Percentiles rank a stretch among this genome's conserved stretches.
Conservation (phyloP, 2,888 invertebrate species). For the Dione vanillae region DNA sequence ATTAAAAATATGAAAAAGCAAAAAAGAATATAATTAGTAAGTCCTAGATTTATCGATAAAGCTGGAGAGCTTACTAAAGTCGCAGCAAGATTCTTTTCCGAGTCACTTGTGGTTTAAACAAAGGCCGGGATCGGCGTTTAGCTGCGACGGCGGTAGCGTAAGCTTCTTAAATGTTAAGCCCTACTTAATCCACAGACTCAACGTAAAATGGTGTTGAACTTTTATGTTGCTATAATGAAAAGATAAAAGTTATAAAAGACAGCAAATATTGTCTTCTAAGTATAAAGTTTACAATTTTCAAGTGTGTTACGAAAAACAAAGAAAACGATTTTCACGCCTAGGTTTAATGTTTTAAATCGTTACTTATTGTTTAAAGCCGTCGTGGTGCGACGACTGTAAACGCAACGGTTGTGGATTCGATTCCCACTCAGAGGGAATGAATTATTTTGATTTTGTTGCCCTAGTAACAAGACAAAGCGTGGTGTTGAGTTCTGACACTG, state of each 20-base stretch:
- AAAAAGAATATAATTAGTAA: not conserved
- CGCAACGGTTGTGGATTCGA: no score
- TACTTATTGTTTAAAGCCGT: no score
- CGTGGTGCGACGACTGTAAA: no score
- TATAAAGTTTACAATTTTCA: not conserved
- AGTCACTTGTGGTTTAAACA: conserved; percentile 44
- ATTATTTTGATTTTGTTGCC: no score
- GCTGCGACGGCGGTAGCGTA: conserved; percentile 41
- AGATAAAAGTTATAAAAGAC: conserved; percentile 17
- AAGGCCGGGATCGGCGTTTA: conserved; percentile 44
- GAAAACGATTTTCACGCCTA: no score
- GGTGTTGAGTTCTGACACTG: no score
- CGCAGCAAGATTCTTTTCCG: conserved; percentile 38
- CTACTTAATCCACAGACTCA: conserved; percentile 38
- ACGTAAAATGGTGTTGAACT: conserved; percentile 31
- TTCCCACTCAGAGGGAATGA: no score
- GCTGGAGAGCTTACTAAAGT: conserved; percentile 32
- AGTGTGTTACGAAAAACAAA: not conserved
- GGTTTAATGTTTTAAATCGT: no score
- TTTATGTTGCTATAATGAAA: conserved; percentile 30
- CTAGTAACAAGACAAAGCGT: no score
- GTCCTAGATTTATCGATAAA: conserved; percentile 26
- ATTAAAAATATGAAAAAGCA: not conserved
- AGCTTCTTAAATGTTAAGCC: conserved; percentile 45
- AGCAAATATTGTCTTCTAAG: not conserved